Conservation (phyloP, 2,888 invertebrate species). For the Calameuta idolon region DNA sequence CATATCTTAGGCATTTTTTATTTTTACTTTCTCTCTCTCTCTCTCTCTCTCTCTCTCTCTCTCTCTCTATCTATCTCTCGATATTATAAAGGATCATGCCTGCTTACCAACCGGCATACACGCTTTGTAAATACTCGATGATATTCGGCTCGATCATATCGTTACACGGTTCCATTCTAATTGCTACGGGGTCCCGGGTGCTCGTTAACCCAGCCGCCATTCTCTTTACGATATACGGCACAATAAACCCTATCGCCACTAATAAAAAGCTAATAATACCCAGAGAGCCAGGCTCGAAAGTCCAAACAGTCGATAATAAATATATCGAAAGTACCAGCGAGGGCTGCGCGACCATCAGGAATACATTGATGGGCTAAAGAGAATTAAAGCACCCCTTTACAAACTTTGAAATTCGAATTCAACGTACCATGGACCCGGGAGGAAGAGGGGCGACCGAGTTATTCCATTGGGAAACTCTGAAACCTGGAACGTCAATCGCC, state of each 20-base stretch:
- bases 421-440: not conserved
- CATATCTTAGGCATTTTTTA: not conserved
- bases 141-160: slow-evolving; percentile 5
- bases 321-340: slow-evolving; percentile 14
- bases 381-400: not conserved
- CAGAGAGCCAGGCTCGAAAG: slow-evolving; percentile 21
- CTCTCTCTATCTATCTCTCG: not conserved
- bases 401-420: not conserved
- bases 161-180: slow-evolving; percentile 4
- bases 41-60: not conserved
- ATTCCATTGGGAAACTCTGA: not conserved
- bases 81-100: not conserved
- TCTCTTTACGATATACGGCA: slow-evolving; percentile 3
- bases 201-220: slow-evolving; percentile 6
- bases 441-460: not conserved
- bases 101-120: not conserved
- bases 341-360: not conserved
- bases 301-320: slow-evolving; percentile 25
- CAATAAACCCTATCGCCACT: slow-evolving; percentile 26
- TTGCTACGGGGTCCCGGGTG: slow-evolving; percentile 6
- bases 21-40: not conserved
- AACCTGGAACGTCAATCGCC: not conserved
- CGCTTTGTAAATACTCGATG: not conserved
- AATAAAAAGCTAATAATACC: slow-evolving; percentile 33
- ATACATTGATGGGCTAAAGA: not conserved